A percentile compares a stretch with the other conserved stretches of the same genome.
Evolutionary conservation across 2,888 invertebrate species (phyloP).

Genomic region (Actias luna): DNA sequence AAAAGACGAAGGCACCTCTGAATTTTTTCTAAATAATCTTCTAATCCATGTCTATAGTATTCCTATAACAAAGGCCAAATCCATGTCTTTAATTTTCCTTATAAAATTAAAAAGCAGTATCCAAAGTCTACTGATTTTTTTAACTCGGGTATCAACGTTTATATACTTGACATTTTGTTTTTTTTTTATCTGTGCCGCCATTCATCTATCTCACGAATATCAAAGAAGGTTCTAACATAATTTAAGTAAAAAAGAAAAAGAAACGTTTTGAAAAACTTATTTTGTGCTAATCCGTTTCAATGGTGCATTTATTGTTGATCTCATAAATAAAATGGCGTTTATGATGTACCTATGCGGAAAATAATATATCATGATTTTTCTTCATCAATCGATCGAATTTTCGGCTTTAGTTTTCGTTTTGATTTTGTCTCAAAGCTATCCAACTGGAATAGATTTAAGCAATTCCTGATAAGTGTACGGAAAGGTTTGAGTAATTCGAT

Average conservation of each 20-base stretch:
- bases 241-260: not conserved
- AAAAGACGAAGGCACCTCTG: too few relatives aligned
- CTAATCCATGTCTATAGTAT: too few relatives aligned
- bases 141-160: too few relatives aligned
- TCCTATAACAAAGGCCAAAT: too few relatives aligned
- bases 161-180: too few relatives aligned
- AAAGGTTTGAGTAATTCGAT: too few relatives aligned
- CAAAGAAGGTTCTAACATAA: not conserved
- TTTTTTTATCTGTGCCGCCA: not conserved
- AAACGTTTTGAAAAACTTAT: slow-evolving; percentile 27
- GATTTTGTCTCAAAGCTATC: not conserved
- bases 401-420: not conserved
- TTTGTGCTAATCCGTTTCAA: slow-evolving; percentile 42
- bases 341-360: slow-evolving; percentile 23
- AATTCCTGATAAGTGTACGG: too few relatives aligned
- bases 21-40: too few relatives aligned
- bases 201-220: not conserved
- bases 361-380: slow-evolving; percentile 19
- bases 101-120: too few relatives aligned
- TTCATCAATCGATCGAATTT: not conserved
- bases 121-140: too few relatives aligned
- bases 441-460: too few relatives aligned
- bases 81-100: too few relatives aligned
- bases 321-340: slow-evolving; percentile 46
- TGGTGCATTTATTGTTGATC: slow-evolving; percentile 78